These are phyloP conservation scores for Andrena bicolor DNA, from an alignment of 2,888 invertebrate genomes.

Conservation along the genomic window DNA sequence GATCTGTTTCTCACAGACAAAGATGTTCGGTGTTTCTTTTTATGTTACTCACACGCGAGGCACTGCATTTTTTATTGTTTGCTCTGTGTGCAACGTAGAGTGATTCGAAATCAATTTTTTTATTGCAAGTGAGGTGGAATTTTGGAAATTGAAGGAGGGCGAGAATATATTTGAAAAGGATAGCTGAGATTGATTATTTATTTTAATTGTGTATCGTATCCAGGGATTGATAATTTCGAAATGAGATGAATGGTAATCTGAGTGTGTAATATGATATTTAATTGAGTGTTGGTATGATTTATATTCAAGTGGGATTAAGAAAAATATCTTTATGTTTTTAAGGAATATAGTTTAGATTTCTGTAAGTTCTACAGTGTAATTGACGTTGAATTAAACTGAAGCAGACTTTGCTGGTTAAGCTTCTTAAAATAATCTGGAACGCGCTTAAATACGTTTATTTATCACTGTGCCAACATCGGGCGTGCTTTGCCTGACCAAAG, in stretches of 20 bases:
- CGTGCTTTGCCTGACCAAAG: slow-evolving; percentile 8
- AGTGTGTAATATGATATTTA: too few species aligned
- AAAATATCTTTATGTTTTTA: neutral
- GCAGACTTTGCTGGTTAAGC: neutral
- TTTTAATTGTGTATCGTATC: too few species aligned
- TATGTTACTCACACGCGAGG: neutral
- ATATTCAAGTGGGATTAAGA: too few species aligned
- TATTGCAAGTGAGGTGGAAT: neutral
- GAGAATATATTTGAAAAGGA: too few species aligned
- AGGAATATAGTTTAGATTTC: neutral
- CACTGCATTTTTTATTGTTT: neutral
- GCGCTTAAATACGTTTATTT: slow-evolving; percentile 27
- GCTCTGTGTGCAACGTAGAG: neutral
- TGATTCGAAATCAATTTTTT: neutral
- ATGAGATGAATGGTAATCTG: neutral
- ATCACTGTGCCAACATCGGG: slow-evolving; percentile 7
- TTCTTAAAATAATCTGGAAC: slow-evolving; percentile 8
- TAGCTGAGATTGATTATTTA: too few species aligned
- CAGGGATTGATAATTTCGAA: neutral
- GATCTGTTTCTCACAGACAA: neutral
- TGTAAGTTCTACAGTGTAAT: neutral
- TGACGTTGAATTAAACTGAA: neutral
- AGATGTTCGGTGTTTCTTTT: neutral
- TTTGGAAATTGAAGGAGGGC: neutral
- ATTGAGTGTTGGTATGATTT: too few species aligned